Evolutionary conservation across 2,113 vertebrate genomes (phyloP), one percentile per base, ranked within the genome.

Genomic region (Eira barbara): DNA sequence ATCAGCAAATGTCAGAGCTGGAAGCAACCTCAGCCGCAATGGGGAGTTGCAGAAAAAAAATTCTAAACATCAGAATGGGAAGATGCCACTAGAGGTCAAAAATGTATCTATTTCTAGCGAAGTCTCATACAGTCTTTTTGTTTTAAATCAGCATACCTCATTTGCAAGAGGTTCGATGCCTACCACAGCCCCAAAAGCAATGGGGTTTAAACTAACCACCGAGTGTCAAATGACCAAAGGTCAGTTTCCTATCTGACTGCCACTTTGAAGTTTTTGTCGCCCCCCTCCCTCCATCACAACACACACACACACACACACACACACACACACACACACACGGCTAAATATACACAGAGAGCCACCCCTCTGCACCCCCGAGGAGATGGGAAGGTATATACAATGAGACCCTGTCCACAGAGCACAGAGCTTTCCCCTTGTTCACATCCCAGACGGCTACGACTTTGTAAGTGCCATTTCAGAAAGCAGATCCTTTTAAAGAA

Each of bases 21-120:
- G 69, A 95, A 67, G 63, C 73, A 89, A 79, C 63, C 78, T 36
- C n/a, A 76, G 91, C 91, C 71, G 67, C 90, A 91, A 85, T 0
- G 34, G 65, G 96, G 95, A 86, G 76, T 61, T 95, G 74, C 39
- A 49, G 65, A 84, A 95, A 93, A 42, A 97, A 0, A 0, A 0
- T 45, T 96, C 69, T 83, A 96, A 94, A 94, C 49, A 86, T 13
- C 65, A 59, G 59, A 95, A 92, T 67, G 29, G 95, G 82, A 95
- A 92, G 71, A 90, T 83, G 83, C 87, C 47, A 89, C 69, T 92
- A 95, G 95, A 96, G 59, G 80, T 95, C 79, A 94, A 92, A 97
- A 86, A 85, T 14, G 21, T 45, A 57, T 78, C 80, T 78, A 90
- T 69, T 89, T 71, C 89, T 47, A 78, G 18, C 29, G 88, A 39